These are phyloP conservation scores for Drosophila grimshawi DNA, from an alignment of 1,140 invertebrate species.

Conservation along the genomic window DNA sequence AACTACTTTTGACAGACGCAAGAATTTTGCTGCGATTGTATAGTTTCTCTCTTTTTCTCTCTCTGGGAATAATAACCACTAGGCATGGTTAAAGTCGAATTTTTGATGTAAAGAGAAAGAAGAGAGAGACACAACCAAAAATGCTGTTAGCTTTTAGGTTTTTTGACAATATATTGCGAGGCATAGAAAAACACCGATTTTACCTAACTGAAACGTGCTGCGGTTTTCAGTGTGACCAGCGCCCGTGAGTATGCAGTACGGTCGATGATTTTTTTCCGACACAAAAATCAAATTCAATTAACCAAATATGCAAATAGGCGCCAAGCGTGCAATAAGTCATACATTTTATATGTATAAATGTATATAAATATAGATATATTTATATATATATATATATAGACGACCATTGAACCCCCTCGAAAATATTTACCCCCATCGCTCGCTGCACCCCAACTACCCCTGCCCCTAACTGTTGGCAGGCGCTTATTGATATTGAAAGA, in stretches of 20 bases:
- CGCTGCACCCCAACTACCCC: background rate
- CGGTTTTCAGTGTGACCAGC: background rate
- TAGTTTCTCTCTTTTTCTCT: too few species aligned
- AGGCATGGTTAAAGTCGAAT: too few species aligned
- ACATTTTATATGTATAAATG: background rate
- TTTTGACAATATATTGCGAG: background rate
- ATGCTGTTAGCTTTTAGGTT: background rate
- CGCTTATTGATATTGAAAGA: conserved; percentile 62
- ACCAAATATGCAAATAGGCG: conserved; percentile 64
- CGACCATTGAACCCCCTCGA: conserved; percentile 17
- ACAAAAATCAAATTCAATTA: conserved; percentile 77
- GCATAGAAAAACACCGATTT: too few species aligned
- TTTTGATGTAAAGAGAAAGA: too few species aligned
- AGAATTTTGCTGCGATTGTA: too few species aligned
- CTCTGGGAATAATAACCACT: too few species aligned
- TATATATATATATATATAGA: conserved; percentile 16
- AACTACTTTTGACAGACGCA: too few species aligned
- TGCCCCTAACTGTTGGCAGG: background rate
- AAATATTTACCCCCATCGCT: background rate
- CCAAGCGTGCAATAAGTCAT: background rate
- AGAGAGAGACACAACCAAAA: too few species aligned
- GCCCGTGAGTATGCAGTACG: conserved; percentile 29
- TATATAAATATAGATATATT: conserved; percentile 21
- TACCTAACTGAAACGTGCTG: too few species aligned
- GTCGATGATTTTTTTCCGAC: conserved; percentile 18